Base-by-base conservation (phyloP, 2,797 vertebrate genomes). In the Lemur catta region DNA sequence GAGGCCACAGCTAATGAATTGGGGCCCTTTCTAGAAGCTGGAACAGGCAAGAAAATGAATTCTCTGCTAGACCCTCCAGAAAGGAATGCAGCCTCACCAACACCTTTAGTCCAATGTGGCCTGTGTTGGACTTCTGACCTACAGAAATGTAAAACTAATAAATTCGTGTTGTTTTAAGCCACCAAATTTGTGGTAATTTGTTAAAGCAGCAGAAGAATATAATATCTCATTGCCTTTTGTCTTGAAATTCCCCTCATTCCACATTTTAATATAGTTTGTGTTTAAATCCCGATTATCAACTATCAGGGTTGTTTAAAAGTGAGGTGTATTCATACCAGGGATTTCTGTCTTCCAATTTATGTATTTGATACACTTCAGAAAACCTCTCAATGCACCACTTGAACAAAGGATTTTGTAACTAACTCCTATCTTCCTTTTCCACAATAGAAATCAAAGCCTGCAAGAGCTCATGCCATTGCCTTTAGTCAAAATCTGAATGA, bases 331-430 rank as follows among this genome's bases (percentile, higher is more conserved):
- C 28, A 52, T 59, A 55, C 11, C 3, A 61, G 30, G 61, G 9
- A 79, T 85, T 95, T 91, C 69, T 95, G 10, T 48, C 86, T 71
- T 94, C 18, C 84, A 96, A 94, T 90, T 75, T 90, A 76, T 84
- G 69, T 85, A 72, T 91, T 95, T 71, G 41, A 89, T 84, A 93
- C 38, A 85, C 35, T 97, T 96, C 57, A 85, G 24, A 65, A 89
- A 85, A 89, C 33, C 50, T 87, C 67, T 97, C 93, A 57, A 74
- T 86, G 95, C 90, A 30, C 15, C 46, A 55, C 33, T 74, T 24
- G 61, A 97, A 95, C 94, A 97, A 97, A 97, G 74, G 71, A 90
- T 88, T 97, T 95, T 94, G 84, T 92, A 97, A 97, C 94, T 91
- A 96, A 96, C 81, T 82, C 72, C 94, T 84, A 69, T 94, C 75